Base-by-base conservation (phyloP, 2,113 vertebrate genomes). In the Columbina picui region DNA sequence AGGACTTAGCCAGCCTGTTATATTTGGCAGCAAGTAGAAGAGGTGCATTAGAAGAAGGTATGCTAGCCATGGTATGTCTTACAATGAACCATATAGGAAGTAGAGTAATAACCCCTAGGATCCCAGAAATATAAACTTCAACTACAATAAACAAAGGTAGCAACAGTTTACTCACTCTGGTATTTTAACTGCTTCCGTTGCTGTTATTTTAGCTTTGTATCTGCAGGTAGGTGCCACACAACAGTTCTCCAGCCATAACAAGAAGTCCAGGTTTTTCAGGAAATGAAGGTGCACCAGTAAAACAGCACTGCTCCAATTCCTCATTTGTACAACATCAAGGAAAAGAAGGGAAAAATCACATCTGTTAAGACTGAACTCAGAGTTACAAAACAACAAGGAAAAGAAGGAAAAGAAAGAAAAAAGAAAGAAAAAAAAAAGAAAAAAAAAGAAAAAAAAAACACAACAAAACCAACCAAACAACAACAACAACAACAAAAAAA, bases 341-440 rank as follows among this genome's bases (percentile, higher is more conserved):
- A 69, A 74, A 69, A 91, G 38, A 78, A 20, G 0, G 9, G 19
- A 8, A 47, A 88, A 85, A 55, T 7, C 84, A 61, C 68, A 94
- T 87, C 84, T 91, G 68, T 74, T 89, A 87, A 74, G 43, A 25
- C 25, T 93, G 61, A 90, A 69, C 65, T 63, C 38, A 38, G 30
- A 74, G 47, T 45, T 63, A 23, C 45, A 64, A 63, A 84, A 84
- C 43, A 74, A 6, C 12, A 61, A 52, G 53, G 17, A 27, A 34
- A 68, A 45, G 19, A 61, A 52, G 53, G 17, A 27, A 34, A 68
- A 45, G 19, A 1, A 36, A 25, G 14, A 6, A 26, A 17, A 29
- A 12, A 32, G 13, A 19, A 5, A 27, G 14, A 49, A 30, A 27
- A n/a, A 43, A 70, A 25, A n/a, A n/a, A n/a, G n/a, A n/a, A n/a